These are phyloP conservation scores for Tympanuchus pallidicinctus DNA, from an alignment of 2,113 vertebrate genomes.

Conservation along the genomic window DNA sequence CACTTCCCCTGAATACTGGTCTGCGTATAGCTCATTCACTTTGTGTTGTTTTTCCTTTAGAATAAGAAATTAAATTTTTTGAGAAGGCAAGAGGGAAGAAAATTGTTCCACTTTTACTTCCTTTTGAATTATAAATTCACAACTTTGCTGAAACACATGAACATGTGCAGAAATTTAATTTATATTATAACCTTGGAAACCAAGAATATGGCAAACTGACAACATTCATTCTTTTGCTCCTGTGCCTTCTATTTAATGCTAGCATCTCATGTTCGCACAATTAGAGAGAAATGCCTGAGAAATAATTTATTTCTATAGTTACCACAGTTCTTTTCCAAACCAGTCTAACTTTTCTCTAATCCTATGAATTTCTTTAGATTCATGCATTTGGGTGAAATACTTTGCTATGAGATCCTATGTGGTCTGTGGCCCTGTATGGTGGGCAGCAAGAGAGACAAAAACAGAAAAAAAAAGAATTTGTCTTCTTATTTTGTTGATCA, in stretches of 20 bases:
- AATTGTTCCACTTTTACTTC: background rate
- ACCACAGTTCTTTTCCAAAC: background rate
- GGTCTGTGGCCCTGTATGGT: background rate
- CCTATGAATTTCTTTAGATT: background rate
- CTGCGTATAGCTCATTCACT: background rate
- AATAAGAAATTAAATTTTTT: background rate
- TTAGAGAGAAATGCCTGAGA: background rate
- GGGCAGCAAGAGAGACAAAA: background rate
- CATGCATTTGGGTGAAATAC: background rate
- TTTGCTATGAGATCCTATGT: background rate
- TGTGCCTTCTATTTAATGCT: background rate
- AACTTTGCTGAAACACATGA: background rate
- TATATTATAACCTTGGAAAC: background rate
- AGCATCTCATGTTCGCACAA: background rate
- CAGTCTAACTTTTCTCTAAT: background rate
- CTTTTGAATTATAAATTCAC: background rate
- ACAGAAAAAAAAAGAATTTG: background rate
- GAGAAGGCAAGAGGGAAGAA: background rate
- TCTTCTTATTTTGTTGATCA: background rate
- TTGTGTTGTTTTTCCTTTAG: background rate
- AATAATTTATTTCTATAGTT: background rate
- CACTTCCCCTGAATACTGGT: background rate
- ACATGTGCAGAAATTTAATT: background rate
- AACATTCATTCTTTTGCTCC: background rate
- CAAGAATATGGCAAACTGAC: background rate